These are phyloP conservation scores for Gobionotothen gibberifrons DNA, from an alignment of 2,797 vertebrate genomes.

Conservation along the genomic window DNA sequence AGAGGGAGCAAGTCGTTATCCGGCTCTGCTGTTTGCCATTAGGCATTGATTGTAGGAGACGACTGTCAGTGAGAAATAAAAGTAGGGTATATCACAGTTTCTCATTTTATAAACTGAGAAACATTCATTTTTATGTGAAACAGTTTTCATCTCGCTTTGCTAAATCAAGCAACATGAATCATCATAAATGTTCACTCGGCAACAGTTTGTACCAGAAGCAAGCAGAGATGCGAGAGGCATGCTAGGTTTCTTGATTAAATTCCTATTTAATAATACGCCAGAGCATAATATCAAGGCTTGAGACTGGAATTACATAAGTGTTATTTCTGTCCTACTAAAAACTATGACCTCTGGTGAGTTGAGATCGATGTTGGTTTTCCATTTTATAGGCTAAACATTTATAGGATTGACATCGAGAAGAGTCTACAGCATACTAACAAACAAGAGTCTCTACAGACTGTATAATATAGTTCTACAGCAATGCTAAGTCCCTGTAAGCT, in stretches of 20 bases:
- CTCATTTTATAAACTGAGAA: neutral
- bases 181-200: slow-evolving; percentile 1
- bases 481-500: no score
- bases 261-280: neutral
- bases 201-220: neutral
- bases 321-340: neutral
- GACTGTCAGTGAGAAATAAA: slow-evolving; percentile 36
- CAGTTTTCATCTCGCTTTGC: neutral
- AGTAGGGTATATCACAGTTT: slow-evolving; percentile 1
- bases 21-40: slow-evolving; percentile 68
- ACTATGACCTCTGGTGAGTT: neutral
- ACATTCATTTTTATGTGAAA: neutral
- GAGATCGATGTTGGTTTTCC: neutral
- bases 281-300: neutral
- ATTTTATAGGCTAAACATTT: neutral
- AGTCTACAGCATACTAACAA: no score
- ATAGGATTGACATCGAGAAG: no score
- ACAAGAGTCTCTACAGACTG: no score
- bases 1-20: slow-evolving; percentile 70
- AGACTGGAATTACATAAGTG: neutral
- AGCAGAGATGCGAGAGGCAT: neutral
- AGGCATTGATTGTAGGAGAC: slow-evolving; percentile 69
- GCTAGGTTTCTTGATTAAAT: slow-evolving; percentile 2
- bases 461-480: no score
- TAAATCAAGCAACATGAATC: slow-evolving; percentile 16